Evolutionary conservation across 2,797 vertebrate species (phyloP).

Genomic region (Masticophis lateralis): DNA sequence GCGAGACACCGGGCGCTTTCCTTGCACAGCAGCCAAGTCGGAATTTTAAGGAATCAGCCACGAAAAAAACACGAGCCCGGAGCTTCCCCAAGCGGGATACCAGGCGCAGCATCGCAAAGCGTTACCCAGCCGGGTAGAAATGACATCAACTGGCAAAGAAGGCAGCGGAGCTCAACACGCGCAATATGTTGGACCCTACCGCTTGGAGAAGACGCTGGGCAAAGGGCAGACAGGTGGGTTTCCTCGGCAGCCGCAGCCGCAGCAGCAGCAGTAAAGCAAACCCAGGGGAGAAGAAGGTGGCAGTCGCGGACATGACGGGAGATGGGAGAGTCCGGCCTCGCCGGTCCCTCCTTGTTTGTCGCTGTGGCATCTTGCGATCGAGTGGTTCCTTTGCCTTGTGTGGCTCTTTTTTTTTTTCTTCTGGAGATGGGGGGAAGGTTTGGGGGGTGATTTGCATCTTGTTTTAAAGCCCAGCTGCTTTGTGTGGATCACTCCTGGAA

Average conservation of each 20-base stretch:
- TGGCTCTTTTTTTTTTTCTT: slow-evolving; percentile 22
- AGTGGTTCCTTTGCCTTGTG: background rate
- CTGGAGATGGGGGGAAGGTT: background rate
- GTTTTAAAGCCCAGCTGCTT: slow-evolving; percentile 44
- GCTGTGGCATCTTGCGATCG: slow-evolving; percentile 8
- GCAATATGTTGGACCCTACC: slow-evolving; percentile 99
- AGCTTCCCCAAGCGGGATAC: slow-evolving; percentile 52
- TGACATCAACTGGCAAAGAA: slow-evolving; percentile 98
- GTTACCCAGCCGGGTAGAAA: slow-evolving; percentile 76
- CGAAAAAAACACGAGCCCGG: slow-evolving; percentile 43
- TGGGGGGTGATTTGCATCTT: slow-evolving; percentile 7
- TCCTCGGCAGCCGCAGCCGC: slow-evolving; percentile 43
- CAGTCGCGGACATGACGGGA: slow-evolving; percentile 47
- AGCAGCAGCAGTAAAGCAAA: background rate
- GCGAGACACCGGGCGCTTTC: slow-evolving; percentile 57
- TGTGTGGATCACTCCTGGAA: slow-evolving; percentile 56
- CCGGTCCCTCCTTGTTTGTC: slow-evolving; percentile 15
- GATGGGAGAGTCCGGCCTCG: slow-evolving; percentile 40
- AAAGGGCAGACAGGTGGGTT: slow-evolving; percentile 99
- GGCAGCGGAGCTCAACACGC: slow-evolving; percentile 94
- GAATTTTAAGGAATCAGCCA: slow-evolving; percentile 64
- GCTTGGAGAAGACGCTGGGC: slow-evolving; percentile 98
- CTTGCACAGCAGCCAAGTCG: slow-evolving; percentile 67
- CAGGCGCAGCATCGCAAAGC: slow-evolving; percentile 42
- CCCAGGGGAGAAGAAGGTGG: slow-evolving; percentile 42